Conservation (phyloP, 2,888 invertebrate species). For the Brachyptera risi region DNA sequence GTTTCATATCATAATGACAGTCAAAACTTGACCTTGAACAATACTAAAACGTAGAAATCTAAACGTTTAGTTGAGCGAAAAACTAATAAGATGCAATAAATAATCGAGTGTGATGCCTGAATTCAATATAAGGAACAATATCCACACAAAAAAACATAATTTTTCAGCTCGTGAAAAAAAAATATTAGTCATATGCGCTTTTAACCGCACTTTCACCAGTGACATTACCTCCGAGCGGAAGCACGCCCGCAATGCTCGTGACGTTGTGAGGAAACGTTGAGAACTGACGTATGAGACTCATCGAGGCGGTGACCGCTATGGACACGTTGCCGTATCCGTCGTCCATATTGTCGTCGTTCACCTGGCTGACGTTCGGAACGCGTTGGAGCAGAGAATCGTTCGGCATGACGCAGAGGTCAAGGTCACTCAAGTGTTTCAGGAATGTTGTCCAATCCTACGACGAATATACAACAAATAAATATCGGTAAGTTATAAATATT, state of each 20-base stretch:
- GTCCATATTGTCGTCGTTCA: constrained; percentile 14
- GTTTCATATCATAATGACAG: too few species aligned
- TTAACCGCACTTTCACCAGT: too few species aligned
- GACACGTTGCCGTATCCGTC: constrained; percentile 29
- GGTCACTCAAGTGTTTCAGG: constrained; percentile 27
- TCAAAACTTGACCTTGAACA: too few species aligned
- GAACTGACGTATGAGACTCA: constrained; percentile 27
- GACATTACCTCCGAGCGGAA: constrained; percentile 29
- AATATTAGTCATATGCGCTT: too few species aligned
- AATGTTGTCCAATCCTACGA: constrained; percentile 30
- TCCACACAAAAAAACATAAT: too few species aligned
- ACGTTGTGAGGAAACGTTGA: constrained; percentile 26
- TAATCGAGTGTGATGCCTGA: too few species aligned
- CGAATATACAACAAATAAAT: constrained; percentile 3
- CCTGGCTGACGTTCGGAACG: constrained; percentile 15
- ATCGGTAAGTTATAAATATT: too few species aligned
- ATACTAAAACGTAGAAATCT: too few species aligned
- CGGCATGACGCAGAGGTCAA: constrained; percentile 29
- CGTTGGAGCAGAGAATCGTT: constrained; percentile 12
- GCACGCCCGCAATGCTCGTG: constrained; percentile 26
- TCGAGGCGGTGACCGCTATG: constrained; percentile 28
- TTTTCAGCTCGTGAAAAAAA: too few species aligned
- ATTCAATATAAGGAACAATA: too few species aligned
- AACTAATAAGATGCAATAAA: too few species aligned
- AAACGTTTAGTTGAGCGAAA: too few species aligned